phyloP scores from a whole-genome alignment of 2,888 invertebrate species.

The Heliconius aoede region DNA sequence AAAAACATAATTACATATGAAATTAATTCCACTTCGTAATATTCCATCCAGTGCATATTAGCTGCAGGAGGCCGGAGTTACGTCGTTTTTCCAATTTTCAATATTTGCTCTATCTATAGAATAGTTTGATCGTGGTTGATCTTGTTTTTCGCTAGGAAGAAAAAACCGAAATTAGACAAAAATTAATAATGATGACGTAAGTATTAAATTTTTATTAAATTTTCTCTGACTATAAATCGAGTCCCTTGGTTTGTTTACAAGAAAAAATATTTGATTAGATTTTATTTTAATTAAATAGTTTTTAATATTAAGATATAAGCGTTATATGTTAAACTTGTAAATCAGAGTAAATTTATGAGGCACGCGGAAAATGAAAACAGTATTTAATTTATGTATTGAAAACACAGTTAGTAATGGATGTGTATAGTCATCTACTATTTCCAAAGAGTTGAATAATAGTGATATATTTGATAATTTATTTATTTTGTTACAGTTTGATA shows the following conservation, averaged over 20 bases:
- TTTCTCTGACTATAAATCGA: too few species aligned
- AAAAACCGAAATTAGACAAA: too few species aligned
- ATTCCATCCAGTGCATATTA: constrained; percentile 9
- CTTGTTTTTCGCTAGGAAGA: not conserved
- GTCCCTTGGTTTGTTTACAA: too few species aligned
- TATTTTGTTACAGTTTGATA: not conserved
- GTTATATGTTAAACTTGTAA: constrained; percentile 24
- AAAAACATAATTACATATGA: not conserved
- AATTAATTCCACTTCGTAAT: not conserved
- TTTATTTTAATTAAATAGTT: too few species aligned
- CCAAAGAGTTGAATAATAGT: constrained; percentile 10
- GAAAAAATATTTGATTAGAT: too few species aligned
- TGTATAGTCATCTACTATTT: not conserved
- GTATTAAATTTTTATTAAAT: too few species aligned
- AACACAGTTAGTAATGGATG: constrained; percentile 2
- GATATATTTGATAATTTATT: not conserved
- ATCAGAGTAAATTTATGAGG: constrained; percentile 31
- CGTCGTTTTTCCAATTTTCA: not conserved
- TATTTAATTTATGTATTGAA: constrained; percentile 27
- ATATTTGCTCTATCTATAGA: not conserved
- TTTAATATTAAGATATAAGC: too few species aligned
- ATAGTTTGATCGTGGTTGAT: not conserved
- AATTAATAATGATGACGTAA: too few species aligned
- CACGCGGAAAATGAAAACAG: constrained; percentile 24
- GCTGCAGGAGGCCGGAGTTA: not conserved